Conservation (phyloP, 1,140 invertebrate genomes). For the Cydia pomonella region DNA sequence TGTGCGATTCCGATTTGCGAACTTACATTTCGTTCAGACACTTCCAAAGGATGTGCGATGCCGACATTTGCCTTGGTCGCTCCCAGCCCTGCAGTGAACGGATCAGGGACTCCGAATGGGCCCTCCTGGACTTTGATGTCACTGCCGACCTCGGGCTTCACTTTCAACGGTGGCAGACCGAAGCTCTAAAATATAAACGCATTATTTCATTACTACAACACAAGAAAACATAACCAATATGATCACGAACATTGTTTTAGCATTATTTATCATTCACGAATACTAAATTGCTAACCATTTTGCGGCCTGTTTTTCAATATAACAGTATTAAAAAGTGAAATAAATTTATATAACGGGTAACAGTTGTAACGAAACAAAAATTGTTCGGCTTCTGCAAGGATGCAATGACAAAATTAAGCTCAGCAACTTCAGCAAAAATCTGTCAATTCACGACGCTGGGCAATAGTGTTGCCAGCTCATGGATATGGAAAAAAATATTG, state of each 20-base stretch:
- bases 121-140: conserved; percentile 65
- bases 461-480: too few relatives aligned
- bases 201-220: neutral
- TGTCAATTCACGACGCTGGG: conserved; percentile 17
- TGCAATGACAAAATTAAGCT: neutral
- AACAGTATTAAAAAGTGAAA: neutral
- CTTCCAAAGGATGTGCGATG: conserved; percentile 68
- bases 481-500: too few relatives aligned
- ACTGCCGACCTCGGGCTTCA: conserved; percentile 64
- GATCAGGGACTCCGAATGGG: conserved; percentile 79
- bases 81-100: conserved; percentile 76
- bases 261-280: neutral
- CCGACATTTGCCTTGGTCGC: conserved; percentile 66
- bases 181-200: conserved; percentile 80
- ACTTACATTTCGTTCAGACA: conserved; percentile 80
- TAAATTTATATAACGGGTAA: neutral
- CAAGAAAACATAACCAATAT: conserved; percentile 1
- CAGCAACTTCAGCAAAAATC: neutral
- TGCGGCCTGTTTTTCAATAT: neutral
- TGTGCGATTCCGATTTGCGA: too few relatives aligned
- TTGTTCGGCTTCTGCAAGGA: neutral
- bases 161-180: conserved; percentile 78
- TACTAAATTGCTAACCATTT: neutral
- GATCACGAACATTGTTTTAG: neutral
- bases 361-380: neutral